phyloP scores from a whole-genome alignment of 2,888 invertebrate species.

The Drosophila cyrtoloma region DNA sequence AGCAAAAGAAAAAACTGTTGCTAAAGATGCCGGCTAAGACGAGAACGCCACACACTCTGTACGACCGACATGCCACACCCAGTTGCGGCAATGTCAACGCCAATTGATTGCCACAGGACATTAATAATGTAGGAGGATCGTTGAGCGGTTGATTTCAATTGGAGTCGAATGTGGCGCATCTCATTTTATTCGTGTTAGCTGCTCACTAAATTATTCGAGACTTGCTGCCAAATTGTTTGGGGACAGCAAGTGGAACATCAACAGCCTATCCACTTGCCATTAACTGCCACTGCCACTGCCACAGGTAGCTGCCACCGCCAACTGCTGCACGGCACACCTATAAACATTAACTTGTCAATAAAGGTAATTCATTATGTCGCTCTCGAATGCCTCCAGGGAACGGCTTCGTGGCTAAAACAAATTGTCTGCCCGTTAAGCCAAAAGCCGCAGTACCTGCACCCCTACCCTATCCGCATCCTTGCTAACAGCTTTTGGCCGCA shows the following conservation, averaged over 20 bases:
- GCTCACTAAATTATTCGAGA: conserved; percentile 77
- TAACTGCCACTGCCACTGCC: conserved; percentile 42
- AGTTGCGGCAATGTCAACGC: conserved; percentile 63
- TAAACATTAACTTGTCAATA: conserved; percentile 85
- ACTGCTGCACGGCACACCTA: conserved; percentile 73
- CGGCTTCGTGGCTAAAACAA: conserved; percentile 54
- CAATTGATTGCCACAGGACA: conserved; percentile 70
- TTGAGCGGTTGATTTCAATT: conserved; percentile 71
- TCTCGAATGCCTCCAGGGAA: conserved; percentile 79
- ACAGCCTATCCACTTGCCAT: conserved; percentile 79
- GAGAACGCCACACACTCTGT: neutral
- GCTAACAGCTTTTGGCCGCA: conserved; percentile 13
- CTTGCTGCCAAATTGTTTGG: conserved; percentile 61
- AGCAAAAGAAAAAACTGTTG: neutral
- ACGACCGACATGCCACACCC: conserved; percentile 1
- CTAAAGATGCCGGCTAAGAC: neutral
- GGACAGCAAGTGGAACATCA: conserved; percentile 68
- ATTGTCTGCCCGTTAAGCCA: conserved; percentile 64
- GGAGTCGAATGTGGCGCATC: conserved; percentile 62
- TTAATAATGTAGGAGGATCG: conserved; percentile 74
- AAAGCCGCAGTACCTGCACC: conserved; percentile 25
- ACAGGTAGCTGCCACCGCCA: conserved; percentile 26
- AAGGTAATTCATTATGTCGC: conserved; percentile 86
- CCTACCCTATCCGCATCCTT: neutral
- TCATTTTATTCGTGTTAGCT: conserved; percentile 51